Evolutionary conservation across 1,140 invertebrate genomes (phyloP).

Genomic region (Dinoponera quadriceps): DNA sequence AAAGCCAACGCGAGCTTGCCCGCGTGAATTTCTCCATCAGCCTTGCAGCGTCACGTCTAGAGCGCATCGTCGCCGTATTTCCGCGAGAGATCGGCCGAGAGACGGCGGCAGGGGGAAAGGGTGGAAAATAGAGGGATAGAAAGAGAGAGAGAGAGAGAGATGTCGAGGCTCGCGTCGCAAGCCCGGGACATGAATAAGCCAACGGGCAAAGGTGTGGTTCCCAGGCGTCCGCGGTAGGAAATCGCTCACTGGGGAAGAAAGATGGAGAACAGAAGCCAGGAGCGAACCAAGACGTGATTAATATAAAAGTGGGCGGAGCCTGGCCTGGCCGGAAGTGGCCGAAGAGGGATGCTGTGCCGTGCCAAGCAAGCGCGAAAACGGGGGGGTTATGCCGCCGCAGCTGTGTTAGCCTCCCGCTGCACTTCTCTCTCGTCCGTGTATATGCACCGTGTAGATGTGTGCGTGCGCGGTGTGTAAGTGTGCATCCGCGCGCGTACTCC

Average conservation of each 20-base stretch:
- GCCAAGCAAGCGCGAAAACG: constrained; percentile 83
- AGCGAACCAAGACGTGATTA: constrained; percentile 85
- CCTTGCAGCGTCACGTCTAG: constrained; percentile 42
- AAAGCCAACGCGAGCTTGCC: constrained; percentile 22
- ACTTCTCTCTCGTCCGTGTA: constrained; percentile 49
- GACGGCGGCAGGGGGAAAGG: not conserved
- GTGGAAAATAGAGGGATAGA: constrained; percentile 29
- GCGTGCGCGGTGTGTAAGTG: constrained; percentile 43
- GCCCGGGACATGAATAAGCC: constrained; percentile 83
- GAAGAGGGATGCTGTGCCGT: constrained; percentile 83
- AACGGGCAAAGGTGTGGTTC: constrained; percentile 84
- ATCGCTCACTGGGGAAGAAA: constrained; percentile 83
- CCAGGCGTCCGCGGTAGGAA: constrained; percentile 82
- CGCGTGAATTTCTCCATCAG: constrained; percentile 54
- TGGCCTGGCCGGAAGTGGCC: constrained; percentile 83
- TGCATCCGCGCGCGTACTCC: constrained; percentile 39
- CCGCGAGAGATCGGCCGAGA: constrained; percentile 27
- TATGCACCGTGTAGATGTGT: constrained; percentile 41
- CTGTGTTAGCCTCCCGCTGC: constrained; percentile 69
- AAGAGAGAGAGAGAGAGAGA: constrained; percentile 48
- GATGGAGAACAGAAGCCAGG: constrained; percentile 81
- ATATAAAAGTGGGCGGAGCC: constrained; percentile 86
- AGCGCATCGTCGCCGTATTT: constrained; percentile 51
- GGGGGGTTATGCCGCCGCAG: constrained; percentile 76
- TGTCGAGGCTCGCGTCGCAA: constrained; percentile 75